Evolutionary conservation across 1,140 invertebrate genomes (phyloP).

Genomic region (Habropoda laboriosa): DNA sequence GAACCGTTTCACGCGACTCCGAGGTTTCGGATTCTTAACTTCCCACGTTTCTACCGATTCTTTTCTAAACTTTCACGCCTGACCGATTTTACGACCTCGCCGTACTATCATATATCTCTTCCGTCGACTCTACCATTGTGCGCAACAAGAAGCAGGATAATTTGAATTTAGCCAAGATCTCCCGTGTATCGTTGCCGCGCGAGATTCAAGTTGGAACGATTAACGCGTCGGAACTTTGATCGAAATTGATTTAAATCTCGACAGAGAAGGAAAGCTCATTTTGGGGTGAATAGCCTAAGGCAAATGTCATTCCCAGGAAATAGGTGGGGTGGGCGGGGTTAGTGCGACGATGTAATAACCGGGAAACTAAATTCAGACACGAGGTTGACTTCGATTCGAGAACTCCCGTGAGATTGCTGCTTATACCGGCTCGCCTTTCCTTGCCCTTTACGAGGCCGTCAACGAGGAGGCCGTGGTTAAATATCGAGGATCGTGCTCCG

Average conservation of each 20-base stretch:
- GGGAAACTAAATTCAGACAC: constrained; percentile 53
- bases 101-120: no score
- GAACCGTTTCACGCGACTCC: no score
- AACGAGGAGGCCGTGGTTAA: constrained; percentile 39
- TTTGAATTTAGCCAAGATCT: background rate
- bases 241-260: constrained; percentile 32
- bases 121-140: no score
- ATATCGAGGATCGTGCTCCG: constrained; percentile 25
- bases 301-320: constrained; percentile 47
- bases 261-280: constrained; percentile 20
- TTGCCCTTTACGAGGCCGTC: constrained; percentile 53
- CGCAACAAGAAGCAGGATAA: background rate
- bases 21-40: no score
- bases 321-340: no score
- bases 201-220: background rate
- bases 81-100: no score
- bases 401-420: constrained; percentile 35
- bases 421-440: constrained; percentile 54
- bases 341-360: constrained; percentile 51
- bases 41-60: no score
- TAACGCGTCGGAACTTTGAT: constrained; percentile 20
- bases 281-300: constrained; percentile 41
- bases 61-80: no score
- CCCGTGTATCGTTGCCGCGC: background rate
- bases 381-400: constrained; percentile 47